Base-by-base conservation (phyloP, 2,797 vertebrate species). In the Rhyacichthys aspro region DNA sequence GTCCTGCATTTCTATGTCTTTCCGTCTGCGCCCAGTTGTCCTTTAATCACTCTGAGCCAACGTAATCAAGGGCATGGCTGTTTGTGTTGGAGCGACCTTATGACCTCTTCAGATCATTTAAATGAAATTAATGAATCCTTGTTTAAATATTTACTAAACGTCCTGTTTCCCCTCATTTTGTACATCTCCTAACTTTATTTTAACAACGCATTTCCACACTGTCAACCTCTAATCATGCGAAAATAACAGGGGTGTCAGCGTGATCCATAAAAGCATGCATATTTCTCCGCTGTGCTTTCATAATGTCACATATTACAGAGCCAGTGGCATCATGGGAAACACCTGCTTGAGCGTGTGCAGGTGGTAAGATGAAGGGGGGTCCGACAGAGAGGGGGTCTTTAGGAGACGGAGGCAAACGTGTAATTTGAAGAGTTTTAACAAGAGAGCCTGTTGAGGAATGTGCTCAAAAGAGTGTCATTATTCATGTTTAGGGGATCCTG, bases 281-380 rank as follows among this genome's bases (percentile, higher is more conserved):
- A 81, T 76, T 82, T 84, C 59, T 72, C n/a, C 37, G 45, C 45
- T 55, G 68, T 61, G 69, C 67, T 78, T 71, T 64, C 65, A 72
- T 69, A 78, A 81, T 82, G 81, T 83, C 70, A 70, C 71, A 72
- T 63, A 82, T 85, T 84, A 80, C 34, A 67, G 78, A 61, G 54
- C 63, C 56, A 72, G 60, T 5, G 52, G 72, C 69, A 79, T 81
- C 69, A 84, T 68, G 71, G 67, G 84, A 85, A 85, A 87, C 82
- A 89, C 84, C 81, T 87, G 84, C 76, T 87, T 87, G 55, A 18
- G 38, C 59, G 67, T 16, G 44, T 55, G 76, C 78, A 86, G 81
- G 82, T 78, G 71, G 74, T 68, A 28, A 0, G 18, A 52, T 55
- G 59, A 23, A 59, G 56, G 50, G 60, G 34, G 36, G 55, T 2